Base-by-base conservation (phyloP, 2,888 invertebrate species). In the Luperina nickerlii region DNA sequence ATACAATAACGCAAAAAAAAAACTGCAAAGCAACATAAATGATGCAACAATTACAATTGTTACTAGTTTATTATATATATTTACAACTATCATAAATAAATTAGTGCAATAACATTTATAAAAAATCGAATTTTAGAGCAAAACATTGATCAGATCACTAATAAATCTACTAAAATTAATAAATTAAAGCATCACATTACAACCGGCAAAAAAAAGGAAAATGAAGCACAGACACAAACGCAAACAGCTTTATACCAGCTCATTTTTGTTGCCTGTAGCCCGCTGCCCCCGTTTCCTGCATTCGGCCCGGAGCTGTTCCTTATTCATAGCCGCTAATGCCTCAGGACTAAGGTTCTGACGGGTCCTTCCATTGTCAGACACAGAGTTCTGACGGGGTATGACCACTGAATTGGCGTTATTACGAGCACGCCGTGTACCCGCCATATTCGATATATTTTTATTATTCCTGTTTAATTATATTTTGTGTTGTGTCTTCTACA, bases 251-350 rank as follows among this genome's bases (percentile, higher is more conserved):
- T 94, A 95, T 98, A 98, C 98, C 98, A 98, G 97, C 97, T 98
- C 98, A 89, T 96, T 97, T 96, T 98, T 98, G 97, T 97, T 98
- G 93, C 98, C 98, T 86, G 97, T 97, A 70, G 97, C 97, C 93
- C 98, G 98, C 94, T 98, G 98, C 88, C 98, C 98, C 91, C 98
- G 95, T 96, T 97, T 97, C 89, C 98, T 97, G 96, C 98, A 98
- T 93, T 98, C 98, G 78, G 96, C 96, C 90, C 98, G 97, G 87
- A 98, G 97, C 93, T 98, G 98, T 92, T 98, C 98, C 97, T 98
- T 98, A 92, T 97, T 98, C 97, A 98, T 97, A 85, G 97, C 95
- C 80, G 97, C 96, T 92, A 98, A 95, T 91, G 97, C 95, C 90
- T 97, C 97, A 78, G 96, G 96, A 85, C 94, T 96, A 87, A 96